Evolutionary conservation across 1,140 invertebrate species (phyloP).

Genomic region (Drosophila baimaii): DNA sequence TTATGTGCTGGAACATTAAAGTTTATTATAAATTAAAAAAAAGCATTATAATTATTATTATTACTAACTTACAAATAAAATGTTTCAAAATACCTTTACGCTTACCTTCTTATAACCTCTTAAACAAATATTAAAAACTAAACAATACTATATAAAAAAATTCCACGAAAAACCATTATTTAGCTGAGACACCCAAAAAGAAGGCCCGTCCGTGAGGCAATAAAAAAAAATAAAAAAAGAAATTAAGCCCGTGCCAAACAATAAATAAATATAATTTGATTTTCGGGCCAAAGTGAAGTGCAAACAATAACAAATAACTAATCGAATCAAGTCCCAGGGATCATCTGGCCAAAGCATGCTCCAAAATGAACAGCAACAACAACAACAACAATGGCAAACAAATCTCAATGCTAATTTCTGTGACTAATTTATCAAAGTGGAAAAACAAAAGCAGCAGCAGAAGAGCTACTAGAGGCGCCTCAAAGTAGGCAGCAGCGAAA

Average conservation of each 20-base stretch:
- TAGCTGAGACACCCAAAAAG: neutral
- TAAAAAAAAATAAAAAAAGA: neutral
- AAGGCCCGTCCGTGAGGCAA: slow-evolving; percentile 15
- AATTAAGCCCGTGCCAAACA: slow-evolving; percentile 1
- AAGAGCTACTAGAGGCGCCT: slow-evolving; percentile 5
- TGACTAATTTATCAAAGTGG: slow-evolving; percentile 39
- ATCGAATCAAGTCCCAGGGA: slow-evolving; percentile 2
- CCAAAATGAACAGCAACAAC: slow-evolving; percentile 13
- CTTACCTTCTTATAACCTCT: neutral
- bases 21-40: neutral
- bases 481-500: slow-evolving; percentile 39
- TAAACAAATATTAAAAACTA: no score
- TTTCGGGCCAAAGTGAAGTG: slow-evolving; percentile 32
- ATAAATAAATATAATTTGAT: neutral
- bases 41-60: no score
- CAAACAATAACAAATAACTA: slow-evolving; percentile 33
- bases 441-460: neutral
- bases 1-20: neutral
- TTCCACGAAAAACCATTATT: neutral
- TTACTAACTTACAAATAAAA: neutral
- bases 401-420: slow-evolving; percentile 31
- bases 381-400: slow-evolving; percentile 6
- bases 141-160: neutral
- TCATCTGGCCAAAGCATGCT: slow-evolving; percentile 38
- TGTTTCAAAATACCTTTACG: no score